A percentile compares a stretch with the other conserved stretches of the same genome.
These are phyloP conservation scores for Myoxocephalus aenaeus DNA, from an alignment of 2,797 vertebrate genomes.

Conservation along the genomic window DNA sequence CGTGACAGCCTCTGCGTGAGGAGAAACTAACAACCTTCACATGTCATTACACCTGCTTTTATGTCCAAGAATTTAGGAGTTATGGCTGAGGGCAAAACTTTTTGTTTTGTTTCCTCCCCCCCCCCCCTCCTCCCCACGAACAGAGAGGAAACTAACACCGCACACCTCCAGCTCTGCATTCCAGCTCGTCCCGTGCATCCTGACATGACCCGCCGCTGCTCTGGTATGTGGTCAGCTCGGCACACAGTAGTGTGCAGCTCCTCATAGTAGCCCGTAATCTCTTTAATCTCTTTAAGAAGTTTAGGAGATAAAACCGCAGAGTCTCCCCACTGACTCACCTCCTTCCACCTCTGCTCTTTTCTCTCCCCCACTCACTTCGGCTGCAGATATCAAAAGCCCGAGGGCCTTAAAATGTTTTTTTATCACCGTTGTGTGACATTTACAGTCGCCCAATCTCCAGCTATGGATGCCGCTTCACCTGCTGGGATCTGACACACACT, in stretches of 20 bases:
- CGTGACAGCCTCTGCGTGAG: slow-evolving; percentile 75
- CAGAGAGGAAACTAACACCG: slow-evolving; percentile 22
- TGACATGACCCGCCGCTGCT: slow-evolving; percentile 10
- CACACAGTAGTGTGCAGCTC: slow-evolving; percentile 20
- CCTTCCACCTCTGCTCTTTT: not conserved
- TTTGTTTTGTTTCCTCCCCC: not conserved
- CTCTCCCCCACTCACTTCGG: not conserved
- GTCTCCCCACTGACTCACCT: slow-evolving; percentile 15
- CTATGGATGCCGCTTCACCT: slow-evolving; percentile 40
- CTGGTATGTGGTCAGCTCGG: slow-evolving; percentile 1
- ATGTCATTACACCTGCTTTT: slow-evolving; percentile 80
- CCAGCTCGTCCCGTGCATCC: slow-evolving; percentile 29
- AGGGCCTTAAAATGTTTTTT: not conserved
- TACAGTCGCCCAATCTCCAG: slow-evolving; percentile 14
- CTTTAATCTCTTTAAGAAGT: slow-evolving; percentile 57
- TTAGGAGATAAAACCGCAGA: slow-evolving; percentile 4
- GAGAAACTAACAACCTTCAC: slow-evolving; percentile 70
- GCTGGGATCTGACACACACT: slow-evolving; percentile 40
- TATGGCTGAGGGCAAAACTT: slow-evolving; percentile 72
- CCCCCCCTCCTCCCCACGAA: slow-evolving; percentile 26
- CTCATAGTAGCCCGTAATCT: slow-evolving; percentile 37
- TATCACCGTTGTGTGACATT: slow-evolving; percentile 35
- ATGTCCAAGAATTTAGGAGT: slow-evolving; percentile 75
- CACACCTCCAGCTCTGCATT: slow-evolving; percentile 27
- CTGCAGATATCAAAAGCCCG: not conserved